Percentiles rank a stretch among this genome's conserved stretches.
These are phyloP conservation scores for Stramonita haemastoma DNA, from an alignment of 2,888 invertebrate genomes.

Conservation along the genomic window DNA sequence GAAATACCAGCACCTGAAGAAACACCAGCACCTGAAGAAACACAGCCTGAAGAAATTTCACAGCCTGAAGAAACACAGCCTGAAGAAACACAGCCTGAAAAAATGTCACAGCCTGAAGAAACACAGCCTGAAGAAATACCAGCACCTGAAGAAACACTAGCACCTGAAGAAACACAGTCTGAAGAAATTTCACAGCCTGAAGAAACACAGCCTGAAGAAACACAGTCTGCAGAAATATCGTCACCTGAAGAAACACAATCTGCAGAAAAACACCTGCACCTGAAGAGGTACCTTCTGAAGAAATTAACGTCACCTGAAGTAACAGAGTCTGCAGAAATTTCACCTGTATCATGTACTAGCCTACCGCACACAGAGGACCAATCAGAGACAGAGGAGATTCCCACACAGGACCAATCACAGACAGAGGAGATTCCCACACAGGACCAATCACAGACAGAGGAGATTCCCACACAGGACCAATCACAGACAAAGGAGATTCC, in stretches of 20 bases:
- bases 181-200: neutral
- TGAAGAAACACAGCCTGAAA: neutral
- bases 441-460: too few species aligned
- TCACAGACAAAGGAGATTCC: too few species aligned
- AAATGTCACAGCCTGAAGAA: too few species aligned
- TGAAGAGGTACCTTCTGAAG: neutral
- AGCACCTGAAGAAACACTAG: neutral
- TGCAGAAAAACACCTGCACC: neutral
- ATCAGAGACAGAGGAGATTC: too few species aligned
- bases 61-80: neutral
- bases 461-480: too few species aligned
- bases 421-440: too few species aligned
- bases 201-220: neutral
- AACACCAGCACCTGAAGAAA: neutral
- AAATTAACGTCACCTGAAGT: too few species aligned
- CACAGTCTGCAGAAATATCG: neutral
- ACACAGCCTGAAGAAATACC: neutral
- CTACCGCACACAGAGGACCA: too few species aligned
- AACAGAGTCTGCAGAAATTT: neutral
- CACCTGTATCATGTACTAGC: too few species aligned
- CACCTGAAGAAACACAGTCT: neutral
- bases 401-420: too few species aligned
- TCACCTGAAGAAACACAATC: neutral
- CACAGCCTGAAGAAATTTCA: neutral
- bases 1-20: neutral